These are phyloP conservation scores for Patiria miniata DNA, from an alignment of 35 echinoderm and acorn worm species.

Conservation along the genomic window DNA sequence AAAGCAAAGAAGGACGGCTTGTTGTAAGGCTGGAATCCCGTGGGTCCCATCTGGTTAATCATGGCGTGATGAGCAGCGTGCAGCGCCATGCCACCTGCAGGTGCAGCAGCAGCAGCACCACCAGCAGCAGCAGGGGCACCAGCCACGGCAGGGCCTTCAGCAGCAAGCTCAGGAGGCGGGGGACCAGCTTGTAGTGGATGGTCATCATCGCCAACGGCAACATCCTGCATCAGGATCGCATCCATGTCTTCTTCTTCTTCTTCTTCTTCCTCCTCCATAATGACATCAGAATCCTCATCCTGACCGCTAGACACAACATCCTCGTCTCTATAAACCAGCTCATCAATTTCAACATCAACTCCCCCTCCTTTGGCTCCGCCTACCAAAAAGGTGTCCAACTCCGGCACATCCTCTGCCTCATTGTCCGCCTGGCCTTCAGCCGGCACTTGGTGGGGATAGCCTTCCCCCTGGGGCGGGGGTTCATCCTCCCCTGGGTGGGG, in stretches of 20 bases:
- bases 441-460: background rate
- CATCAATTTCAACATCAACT: slow-evolving; percentile 42
- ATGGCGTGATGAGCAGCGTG: slow-evolving; percentile 79
- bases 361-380: slow-evolving; percentile 26
- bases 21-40: slow-evolving; percentile 91
- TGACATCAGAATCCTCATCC: slow-evolving; percentile 41
- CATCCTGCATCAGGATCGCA: background rate
- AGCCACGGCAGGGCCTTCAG: slow-evolving; percentile 24
- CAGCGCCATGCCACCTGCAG: slow-evolving; percentile 39
- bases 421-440: slow-evolving; percentile 14
- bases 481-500: slow-evolving; percentile 5
- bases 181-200: slow-evolving; percentile 10
- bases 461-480: slow-evolving; percentile 1
- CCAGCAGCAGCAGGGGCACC: background rate
- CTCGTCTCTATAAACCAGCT: background rate
- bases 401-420: background rate
- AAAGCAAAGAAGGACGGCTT: slow-evolving; percentile 82
- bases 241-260: slow-evolving; percentile 48
- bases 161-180: slow-evolving; percentile 25
- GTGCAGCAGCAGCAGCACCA: slow-evolving; percentile 13
- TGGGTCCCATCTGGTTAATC: slow-evolving; percentile 75
- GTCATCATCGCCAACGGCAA: slow-evolving; percentile 34
- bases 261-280: slow-evolving; percentile 37
- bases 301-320: slow-evolving; percentile 12
- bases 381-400: background rate